Base-by-base conservation (phyloP, 2,888 invertebrate species). In the Hyposoter didymator region DNA sequence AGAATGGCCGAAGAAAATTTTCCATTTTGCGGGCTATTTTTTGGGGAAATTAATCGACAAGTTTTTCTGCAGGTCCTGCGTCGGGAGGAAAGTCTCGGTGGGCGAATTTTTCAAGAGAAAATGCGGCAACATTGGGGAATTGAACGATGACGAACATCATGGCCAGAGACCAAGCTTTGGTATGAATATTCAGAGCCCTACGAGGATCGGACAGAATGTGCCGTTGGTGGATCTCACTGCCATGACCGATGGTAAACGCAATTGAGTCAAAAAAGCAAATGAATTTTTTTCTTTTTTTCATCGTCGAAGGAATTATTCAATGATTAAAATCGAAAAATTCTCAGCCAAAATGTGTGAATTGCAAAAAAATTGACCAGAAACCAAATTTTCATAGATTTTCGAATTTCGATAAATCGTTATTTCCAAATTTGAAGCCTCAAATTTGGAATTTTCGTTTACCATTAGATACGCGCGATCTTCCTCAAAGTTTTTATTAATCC, bases 31-130 rank as follows among this genome's bases (percentile, higher is more conserved):
- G n/a, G n/a, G n/a, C 5, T 17, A 47, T 8, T 0, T 47, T 49
- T 55, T 19, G 32, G 17, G 17, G 22, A 43, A 73, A 69, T 69
- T 43, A 69, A 64, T 35, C 0, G 12, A 49, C 0, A 12, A 84
- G n/a, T 59, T 69, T 82, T 87, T 84, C 7, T 55, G 39, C 64
- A 92, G 92, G 55, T 91, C 92, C 62, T 89, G 88, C 75, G 86
- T 88, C 78, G 91, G 91, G 8, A 91, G 90, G n/a, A 91, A 90
- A 84, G 86, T 94, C 59, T 94, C 95, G 2, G 92, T 95, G 43
- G 94, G 94, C 35, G 94, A 94, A 88, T 95, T 94, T 89, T 95
- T 95, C 84, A 90, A 91, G 87, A 91, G 94, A 62, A 94, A 93
- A 89, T 94, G 94, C 70, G 94, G 94, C 43, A 91, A 92, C 85